Evolutionary conservation across 2,888 invertebrate genomes (phyloP), one percentile per base, ranked within the genome.

Genomic region (Barypeithes pellucidus): DNA sequence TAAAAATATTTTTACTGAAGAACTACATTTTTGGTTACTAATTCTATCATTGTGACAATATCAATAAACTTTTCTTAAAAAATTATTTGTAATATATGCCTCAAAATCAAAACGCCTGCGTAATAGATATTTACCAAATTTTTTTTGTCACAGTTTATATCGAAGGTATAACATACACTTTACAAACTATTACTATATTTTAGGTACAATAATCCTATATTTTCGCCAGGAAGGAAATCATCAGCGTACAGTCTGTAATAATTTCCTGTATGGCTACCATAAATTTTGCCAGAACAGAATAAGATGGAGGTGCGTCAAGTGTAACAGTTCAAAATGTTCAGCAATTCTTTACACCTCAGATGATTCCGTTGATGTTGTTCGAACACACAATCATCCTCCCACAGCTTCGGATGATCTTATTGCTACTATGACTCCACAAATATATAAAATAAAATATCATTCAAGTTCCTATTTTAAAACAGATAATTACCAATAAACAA

Each of bases 261-360:
- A 65, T 29, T 75, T 76, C 22, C 43, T 71, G n/a, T 78, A 76
- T 33, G 71, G 63, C 11, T 72, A 70, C 33, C 77, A 59, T 47
- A 0, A 18, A 57, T 33, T 62, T 9, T 50, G 60, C 66, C 24
- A 57, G 54, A 52, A 36, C 43, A 52, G 16, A 52, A 76, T 24
- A 78, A 76, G 76, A 72, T 82, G 81, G 81, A 76, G 80, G 29
- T 82, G 82, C 70, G 71, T 74, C 3, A 62, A 61, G 16, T 79
- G 80, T 43, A 75, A 78, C 54, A 70, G 67, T 67, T 69, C 57
- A 4, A 76, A 72, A 59, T 79, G 79, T 54, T 73, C 68, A n/a
- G 74, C 77, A 8, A 62, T 24, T 11, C 39, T 77, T 12, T 50
- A 22, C 9, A 45, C 18, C 9, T 45, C 18, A 1, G 45, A 18